These are phyloP conservation scores for Aporrectodea caliginosa DNA, from an alignment of 1,140 invertebrate species.

Conservation along the genomic window DNA sequence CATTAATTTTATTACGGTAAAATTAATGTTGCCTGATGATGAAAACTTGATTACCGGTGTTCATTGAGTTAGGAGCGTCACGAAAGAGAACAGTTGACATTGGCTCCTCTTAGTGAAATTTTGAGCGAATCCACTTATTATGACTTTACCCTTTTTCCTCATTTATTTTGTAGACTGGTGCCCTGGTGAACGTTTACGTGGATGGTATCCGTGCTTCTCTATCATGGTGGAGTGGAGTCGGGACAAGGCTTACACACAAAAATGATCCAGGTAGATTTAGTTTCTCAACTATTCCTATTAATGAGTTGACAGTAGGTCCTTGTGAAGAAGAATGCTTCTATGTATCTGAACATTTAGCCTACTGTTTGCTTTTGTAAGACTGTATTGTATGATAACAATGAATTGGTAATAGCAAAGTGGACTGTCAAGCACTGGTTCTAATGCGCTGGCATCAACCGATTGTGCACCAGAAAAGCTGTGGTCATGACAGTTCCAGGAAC, in stretches of 20 bases:
- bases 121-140: neutral
- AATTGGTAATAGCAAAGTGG: neutral
- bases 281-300: neutral
- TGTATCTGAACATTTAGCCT: neutral
- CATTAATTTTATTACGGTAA: too few relatives aligned
- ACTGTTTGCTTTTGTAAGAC: neutral
- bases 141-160: neutral
- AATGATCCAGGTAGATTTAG: constrained; percentile 71
- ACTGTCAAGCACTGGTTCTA: neutral
- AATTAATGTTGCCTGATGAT: too few relatives aligned
- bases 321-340: neutral
- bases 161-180: constrained; percentile 67
- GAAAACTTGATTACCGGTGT: neutral
- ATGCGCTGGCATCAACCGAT: too few relatives aligned
- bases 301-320: neutral
- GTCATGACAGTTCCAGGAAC: too few relatives aligned
- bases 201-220: constrained; percentile 89
- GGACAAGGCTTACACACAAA: constrained; percentile 93
- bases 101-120: too few relatives aligned
- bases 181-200: constrained; percentile 76
- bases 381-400: constrained; percentile 4
- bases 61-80: neutral
- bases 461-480: too few relatives aligned
- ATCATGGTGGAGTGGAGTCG: constrained; percentile 89
- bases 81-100: neutral